Percentiles rank a stretch among this genome's conserved stretches.
phyloP scores from a whole-genome alignment of 2,888 invertebrate genomes.

The Troides aeacus region DNA sequence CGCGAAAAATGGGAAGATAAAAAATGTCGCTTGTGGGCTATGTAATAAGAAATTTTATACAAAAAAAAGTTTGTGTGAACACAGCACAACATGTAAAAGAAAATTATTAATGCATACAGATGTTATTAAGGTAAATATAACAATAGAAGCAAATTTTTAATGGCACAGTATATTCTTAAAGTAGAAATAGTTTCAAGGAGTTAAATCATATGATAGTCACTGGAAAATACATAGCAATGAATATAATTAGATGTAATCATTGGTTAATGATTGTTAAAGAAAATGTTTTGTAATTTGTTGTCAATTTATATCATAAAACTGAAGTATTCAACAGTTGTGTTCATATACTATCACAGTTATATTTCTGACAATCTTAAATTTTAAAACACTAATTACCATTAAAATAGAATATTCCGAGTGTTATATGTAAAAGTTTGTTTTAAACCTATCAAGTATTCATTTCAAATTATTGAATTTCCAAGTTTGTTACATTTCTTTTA shows the following conservation, averaged over 20 bases:
- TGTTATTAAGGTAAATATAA: slow-evolving; percentile 24
- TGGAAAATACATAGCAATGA: neutral
- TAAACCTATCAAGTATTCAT: neutral
- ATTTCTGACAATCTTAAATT: too few species aligned
- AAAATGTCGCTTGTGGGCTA: slow-evolving; percentile 30
- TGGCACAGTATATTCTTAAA: neutral
- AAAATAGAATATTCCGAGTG: too few species aligned
- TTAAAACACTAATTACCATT: too few species aligned
- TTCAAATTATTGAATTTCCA: neutral
- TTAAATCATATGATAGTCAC: neutral
- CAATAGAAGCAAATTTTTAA: neutral
- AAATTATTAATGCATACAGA: slow-evolving; percentile 15
- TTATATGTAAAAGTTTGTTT: too few species aligned
- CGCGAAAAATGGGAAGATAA: slow-evolving; percentile 30
- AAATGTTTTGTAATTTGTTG: neutral
- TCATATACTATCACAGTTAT: too few species aligned
- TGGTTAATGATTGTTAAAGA: neutral
- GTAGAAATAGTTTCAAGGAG: neutral
- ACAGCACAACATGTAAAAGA: slow-evolving; percentile 28
- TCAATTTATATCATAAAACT: neutral
- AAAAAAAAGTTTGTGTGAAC: slow-evolving; percentile 30
- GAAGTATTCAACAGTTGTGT: too few species aligned
- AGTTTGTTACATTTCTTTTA: slow-evolving; percentile 32
- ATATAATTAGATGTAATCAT: neutral
- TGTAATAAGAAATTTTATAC: slow-evolving; percentile 22